A percentile compares a stretch with the other conserved stretches of the same genome.
phyloP scores from a whole-genome alignment of 1,140 invertebrate genomes.

The Hyphantria cunea region DNA sequence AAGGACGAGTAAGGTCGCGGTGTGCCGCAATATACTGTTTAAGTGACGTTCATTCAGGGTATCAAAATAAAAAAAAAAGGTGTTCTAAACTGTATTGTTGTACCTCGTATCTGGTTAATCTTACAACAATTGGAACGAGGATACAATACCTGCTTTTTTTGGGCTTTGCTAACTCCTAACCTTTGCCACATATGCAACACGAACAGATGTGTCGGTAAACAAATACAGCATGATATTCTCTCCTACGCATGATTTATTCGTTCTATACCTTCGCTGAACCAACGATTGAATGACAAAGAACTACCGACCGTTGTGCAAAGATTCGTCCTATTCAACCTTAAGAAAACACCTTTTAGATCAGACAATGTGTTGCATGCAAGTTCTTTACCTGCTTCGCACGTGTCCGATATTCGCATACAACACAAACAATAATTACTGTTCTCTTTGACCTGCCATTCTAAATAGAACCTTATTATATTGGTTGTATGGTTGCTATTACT shows the following conservation, averaged over 20 bases:
- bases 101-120: constrained; percentile 73
- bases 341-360: constrained; percentile 65
- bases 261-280: constrained; percentile 53
- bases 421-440: constrained; percentile 49
- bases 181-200: constrained; percentile 41
- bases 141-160: constrained; percentile 61
- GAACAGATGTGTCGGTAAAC: constrained; percentile 73
- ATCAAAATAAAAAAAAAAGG: constrained; percentile 63
- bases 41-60: constrained; percentile 35
- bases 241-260: constrained; percentile 74
- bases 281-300: constrained; percentile 61
- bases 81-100: constrained; percentile 64
- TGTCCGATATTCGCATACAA: constrained; percentile 72
- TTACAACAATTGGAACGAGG: constrained; percentile 66
- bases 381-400: constrained; percentile 74
- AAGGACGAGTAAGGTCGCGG: constrained; percentile 62
- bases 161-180: constrained; percentile 55
- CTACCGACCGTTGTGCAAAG: constrained; percentile 70
- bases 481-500: constrained; percentile 46
- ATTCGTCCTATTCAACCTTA: constrained; percentile 53
- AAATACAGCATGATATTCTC: constrained; percentile 62
- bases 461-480: constrained; percentile 45
- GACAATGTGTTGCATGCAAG: constrained; percentile 72
- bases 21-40: constrained; percentile 55
- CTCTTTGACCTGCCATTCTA: constrained; percentile 34